A percentile compares a stretch with the other conserved stretches of the same genome.
These are phyloP conservation scores for Caenorhabditis tropicalis DNA, from an alignment of 1,140 invertebrate genomes.

Conservation along the genomic window DNA sequence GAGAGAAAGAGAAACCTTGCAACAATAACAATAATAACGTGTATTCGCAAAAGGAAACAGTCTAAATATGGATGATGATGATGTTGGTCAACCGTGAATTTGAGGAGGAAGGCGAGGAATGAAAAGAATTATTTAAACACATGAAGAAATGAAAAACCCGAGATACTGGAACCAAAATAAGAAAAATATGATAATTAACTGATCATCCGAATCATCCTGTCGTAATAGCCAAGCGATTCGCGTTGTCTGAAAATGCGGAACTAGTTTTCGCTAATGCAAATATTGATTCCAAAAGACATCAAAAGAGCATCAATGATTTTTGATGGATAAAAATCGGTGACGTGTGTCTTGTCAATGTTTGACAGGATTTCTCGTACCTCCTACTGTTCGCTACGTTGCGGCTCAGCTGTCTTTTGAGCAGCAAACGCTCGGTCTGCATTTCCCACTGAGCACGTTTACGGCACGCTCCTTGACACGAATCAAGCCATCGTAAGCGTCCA, in stretches of 20 bases:
- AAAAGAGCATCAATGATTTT: neutral
- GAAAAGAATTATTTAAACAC: neutral
- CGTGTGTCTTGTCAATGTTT: constrained; percentile 31
- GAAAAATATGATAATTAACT: neutral
- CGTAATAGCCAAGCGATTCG: neutral
- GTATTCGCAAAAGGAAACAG: neutral
- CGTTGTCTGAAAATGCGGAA: neutral
- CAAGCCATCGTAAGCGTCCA: neutral
- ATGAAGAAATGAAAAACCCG: neutral
- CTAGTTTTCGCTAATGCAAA: neutral
- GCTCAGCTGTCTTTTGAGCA: neutral
- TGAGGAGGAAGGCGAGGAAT: neutral
- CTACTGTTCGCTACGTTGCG: constrained; percentile 7
- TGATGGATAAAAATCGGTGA: constrained; percentile 14
- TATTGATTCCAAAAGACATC: neutral
- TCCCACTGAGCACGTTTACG: neutral
- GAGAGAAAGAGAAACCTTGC: neutral
- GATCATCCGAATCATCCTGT: neutral
- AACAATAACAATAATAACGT: neutral
- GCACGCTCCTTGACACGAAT: neutral
- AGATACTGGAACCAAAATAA: neutral
- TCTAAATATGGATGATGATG: constrained; percentile 19
- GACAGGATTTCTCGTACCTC: constrained; percentile 19
- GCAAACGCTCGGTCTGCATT: neutral
- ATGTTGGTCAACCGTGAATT: neutral